Evolutionary conservation across 2,888 invertebrate species (phyloP).

Genomic region (Lobophora halterata): DNA sequence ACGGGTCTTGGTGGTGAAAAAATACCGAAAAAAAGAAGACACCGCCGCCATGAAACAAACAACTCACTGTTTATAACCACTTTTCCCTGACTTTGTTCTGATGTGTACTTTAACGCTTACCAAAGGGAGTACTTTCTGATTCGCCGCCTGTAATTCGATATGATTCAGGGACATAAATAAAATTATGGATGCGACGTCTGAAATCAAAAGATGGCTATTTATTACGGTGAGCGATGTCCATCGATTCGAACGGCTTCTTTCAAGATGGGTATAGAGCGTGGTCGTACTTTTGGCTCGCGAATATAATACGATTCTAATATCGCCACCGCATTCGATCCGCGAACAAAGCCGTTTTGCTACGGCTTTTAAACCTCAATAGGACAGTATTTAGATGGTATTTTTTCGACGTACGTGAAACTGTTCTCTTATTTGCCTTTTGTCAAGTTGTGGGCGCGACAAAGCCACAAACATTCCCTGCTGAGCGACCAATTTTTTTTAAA

Average conservation of each 20-base stretch:
- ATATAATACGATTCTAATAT: conserved; percentile 75
- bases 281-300: conserved; percentile 40
- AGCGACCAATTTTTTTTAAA: conserved; percentile 71
- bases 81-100: conserved; percentile 40
- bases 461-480: conserved; percentile 78
- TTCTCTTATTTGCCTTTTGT: conserved; percentile 80
- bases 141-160: conserved; percentile 48
- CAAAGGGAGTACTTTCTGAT: conserved; percentile 46
- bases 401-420: conserved; percentile 59
- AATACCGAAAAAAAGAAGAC: conserved; percentile 51
- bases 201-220: conserved; percentile 35
- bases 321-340: conserved; percentile 70
- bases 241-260: conserved; percentile 42
- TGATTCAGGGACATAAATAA: conserved; percentile 46
- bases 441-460: conserved; percentile 77
- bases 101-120: conserved; percentile 45
- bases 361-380: conserved; percentile 79
- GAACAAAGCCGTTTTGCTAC: conserved; percentile 73
- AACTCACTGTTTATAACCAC: conserved; percentile 61
- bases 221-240: conserved; percentile 32
- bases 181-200: conserved; percentile 50
- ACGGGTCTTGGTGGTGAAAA: conserved; percentile 53
- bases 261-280: conserved; percentile 22
- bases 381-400: conserved; percentile 76
- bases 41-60: conserved; percentile 60